phyloP scores from a whole-genome alignment of 2,113 vertebrate species.

The Planiliza haematocheilus region DNA sequence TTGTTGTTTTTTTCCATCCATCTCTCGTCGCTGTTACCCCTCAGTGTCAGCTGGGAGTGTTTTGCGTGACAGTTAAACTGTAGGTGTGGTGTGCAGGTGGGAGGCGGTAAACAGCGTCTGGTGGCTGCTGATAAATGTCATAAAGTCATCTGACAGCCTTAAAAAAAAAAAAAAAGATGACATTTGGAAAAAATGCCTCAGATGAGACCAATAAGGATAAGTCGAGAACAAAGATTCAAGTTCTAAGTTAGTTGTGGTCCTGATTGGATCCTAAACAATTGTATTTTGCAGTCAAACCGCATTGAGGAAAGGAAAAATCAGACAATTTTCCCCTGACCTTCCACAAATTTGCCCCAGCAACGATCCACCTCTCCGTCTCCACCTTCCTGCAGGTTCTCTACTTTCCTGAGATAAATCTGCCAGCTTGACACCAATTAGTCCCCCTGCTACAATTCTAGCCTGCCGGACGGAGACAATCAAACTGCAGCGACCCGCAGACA shows the following conservation, averaged over 20 bases:
- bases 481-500: neutral
- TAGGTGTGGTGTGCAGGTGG: slow-evolving; percentile 56
- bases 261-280: neutral
- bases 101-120: slow-evolving; percentile 51
- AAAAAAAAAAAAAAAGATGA: slow-evolving; percentile 45
- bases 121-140: slow-evolving; percentile 49
- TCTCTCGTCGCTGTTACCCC: slow-evolving; percentile 18
- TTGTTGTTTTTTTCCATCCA: neutral
- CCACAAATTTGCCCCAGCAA: neutral
- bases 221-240: neutral
- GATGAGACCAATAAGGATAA: neutral
- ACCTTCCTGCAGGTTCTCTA: slow-evolving; percentile 49
- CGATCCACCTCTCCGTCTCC: neutral
- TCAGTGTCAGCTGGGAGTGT: slow-evolving; percentile 42
- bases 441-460: slow-evolving; percentile 42
- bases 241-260: neutral
- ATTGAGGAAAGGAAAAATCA: neutral
- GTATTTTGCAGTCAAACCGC: neutral
- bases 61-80: slow-evolving; percentile 49
- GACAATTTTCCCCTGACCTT: neutral
- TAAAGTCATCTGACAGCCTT: slow-evolving; percentile 25
- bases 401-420: slow-evolving; percentile 71
- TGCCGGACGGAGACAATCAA: neutral
- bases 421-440: slow-evolving; percentile 30
- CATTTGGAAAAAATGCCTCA: neutral